Percentiles rank a stretch among this genome's conserved stretches.
phyloP scores from a whole-genome alignment of 92 coral and sea anemone species.

The Diadumene lineata region DNA sequence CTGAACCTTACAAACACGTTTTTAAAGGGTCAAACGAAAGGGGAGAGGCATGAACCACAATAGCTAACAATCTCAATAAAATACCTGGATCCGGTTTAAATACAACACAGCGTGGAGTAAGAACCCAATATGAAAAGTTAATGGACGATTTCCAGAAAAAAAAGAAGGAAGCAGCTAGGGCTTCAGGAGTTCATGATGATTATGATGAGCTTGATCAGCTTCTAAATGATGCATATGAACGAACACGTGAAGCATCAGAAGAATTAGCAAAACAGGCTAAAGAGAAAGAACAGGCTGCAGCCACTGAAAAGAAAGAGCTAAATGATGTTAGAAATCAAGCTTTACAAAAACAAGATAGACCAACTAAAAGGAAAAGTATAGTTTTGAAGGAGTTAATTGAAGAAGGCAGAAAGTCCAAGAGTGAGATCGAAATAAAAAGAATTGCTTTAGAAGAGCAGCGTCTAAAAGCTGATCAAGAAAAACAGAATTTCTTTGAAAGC shows the following conservation, averaged over 20 bases:
- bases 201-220: slow-evolving; percentile 58
- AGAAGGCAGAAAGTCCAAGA: slow-evolving; percentile 58
- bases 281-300: slow-evolving; percentile 49
- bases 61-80: slow-evolving; percentile 25
- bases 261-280: slow-evolving; percentile 37
- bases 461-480: slow-evolving; percentile 49
- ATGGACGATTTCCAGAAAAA: slow-evolving; percentile 45
- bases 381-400: slow-evolving; percentile 53
- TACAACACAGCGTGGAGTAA: slow-evolving; percentile 58
- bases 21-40: slow-evolving; percentile 28
- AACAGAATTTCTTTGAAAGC: slow-evolving; percentile 38
- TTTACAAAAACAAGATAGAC: slow-evolving; percentile 49
- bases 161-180: slow-evolving; percentile 39
- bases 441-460: slow-evolving; percentile 52
- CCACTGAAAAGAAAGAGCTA: slow-evolving; percentile 45
- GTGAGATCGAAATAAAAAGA: slow-evolving; percentile 45
- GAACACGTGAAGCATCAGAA: slow-evolving; percentile 52
- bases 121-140: slow-evolving; percentile 52
- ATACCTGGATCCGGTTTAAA: slow-evolving; percentile 52
- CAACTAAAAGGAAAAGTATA: slow-evolving; percentile 42
- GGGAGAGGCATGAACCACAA: slow-evolving; percentile 37
- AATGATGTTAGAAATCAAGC: slow-evolving; percentile 44
- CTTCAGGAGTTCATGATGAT: slow-evolving; percentile 48
- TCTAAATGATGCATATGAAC: slow-evolving; percentile 50
- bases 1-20: slow-evolving; percentile 27